Percentiles rank a stretch among this genome's conserved stretches.
These are phyloP conservation scores for Orthonevra nobilis DNA, from an alignment of 2,888 invertebrate species.

Conservation along the genomic window DNA sequence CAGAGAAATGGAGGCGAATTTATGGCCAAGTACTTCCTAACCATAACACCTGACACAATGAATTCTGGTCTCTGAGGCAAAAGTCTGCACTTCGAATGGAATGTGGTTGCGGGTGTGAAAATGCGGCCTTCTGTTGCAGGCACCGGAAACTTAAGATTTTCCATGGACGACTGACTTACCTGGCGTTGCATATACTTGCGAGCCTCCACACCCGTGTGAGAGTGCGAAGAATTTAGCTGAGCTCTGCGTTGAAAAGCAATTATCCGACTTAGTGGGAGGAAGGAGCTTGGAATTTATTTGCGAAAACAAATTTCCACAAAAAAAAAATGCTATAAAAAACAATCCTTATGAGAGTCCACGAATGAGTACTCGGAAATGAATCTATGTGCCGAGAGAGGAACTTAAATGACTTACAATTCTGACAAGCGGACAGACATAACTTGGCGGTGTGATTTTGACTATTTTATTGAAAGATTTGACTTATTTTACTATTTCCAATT, in stretches of 20 bases:
- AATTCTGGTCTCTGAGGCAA: constrained; percentile 35
- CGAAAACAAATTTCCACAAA: constrained; percentile 40
- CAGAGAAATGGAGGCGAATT: constrained; percentile 20
- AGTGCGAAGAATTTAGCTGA: constrained; percentile 4
- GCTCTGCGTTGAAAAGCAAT: constrained; percentile 49
- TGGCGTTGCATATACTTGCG: constrained; percentile 12
- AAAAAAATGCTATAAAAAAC: constrained; percentile 13
- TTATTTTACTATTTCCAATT: too few species aligned
- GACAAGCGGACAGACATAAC: too few species aligned
- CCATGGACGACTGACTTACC: constrained; percentile 20
- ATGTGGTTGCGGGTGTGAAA: constrained; percentile 16
- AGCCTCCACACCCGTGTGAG: not conserved
- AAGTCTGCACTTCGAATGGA: constrained; percentile 34
- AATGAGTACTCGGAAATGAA: constrained; percentile 34
- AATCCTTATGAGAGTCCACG: constrained; percentile 28
- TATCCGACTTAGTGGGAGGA: constrained; percentile 38
- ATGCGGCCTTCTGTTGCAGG: constrained; percentile 25
- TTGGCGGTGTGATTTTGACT: too few species aligned
- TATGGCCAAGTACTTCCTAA: constrained; percentile 61
- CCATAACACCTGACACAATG: constrained; percentile 66
- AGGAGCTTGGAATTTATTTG: constrained; percentile 53
- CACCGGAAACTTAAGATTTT: constrained; percentile 50
- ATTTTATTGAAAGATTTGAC: too few species aligned
- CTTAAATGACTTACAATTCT: too few species aligned
- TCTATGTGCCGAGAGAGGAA: constrained; percentile 12